Evolutionary conservation across 2,888 invertebrate species (phyloP).

Genomic region (Chrysopilus asiliformis): DNA sequence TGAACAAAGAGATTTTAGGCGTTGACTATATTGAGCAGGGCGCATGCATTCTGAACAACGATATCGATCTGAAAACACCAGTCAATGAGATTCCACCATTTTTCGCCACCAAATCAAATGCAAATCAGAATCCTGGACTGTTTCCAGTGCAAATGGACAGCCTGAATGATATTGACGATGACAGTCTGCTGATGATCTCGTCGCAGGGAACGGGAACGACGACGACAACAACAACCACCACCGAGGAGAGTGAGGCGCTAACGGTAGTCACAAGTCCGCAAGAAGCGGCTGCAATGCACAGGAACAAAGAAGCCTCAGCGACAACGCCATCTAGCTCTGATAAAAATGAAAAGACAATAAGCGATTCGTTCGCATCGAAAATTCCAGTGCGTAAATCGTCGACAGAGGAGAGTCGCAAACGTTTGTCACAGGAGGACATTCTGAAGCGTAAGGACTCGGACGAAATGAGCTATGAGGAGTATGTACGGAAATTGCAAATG

Average conservation of each 20-base stretch:
- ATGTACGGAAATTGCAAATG: constrained; percentile 51
- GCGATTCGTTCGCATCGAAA: constrained; percentile 7
- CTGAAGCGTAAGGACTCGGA: constrained; percentile 30
- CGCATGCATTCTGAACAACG: constrained; percentile 30
- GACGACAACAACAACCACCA: constrained; percentile 36
- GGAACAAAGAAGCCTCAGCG: constrained; percentile 21
- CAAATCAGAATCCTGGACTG: neutral
- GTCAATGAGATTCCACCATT: constrained; percentile 31
- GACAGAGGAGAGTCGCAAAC: constrained; percentile 7
- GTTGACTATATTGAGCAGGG: constrained; percentile 45
- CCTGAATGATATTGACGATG: constrained; percentile 41
- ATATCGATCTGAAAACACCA: constrained; percentile 35
- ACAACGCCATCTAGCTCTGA: constrained; percentile 24
- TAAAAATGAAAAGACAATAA: constrained; percentile 26
- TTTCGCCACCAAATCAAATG: constrained; percentile 6
- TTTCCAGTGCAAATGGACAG: constrained; percentile 15
- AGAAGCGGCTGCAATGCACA: constrained; percentile 28
- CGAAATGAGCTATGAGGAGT: constrained; percentile 42
- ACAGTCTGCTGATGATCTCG: constrained; percentile 43
- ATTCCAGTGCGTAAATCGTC: constrained; percentile 10
- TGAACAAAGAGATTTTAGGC: constrained; percentile 35
- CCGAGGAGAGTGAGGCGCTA: constrained; percentile 46
- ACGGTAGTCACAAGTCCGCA: constrained; percentile 43
- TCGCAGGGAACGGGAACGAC: constrained; percentile 23
- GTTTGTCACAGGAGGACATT: constrained; percentile 18